A percentile compares a stretch with the other conserved stretches of the same genome.
Evolutionary conservation across 2,797 vertebrate species (phyloP).

Genomic region (Hydrophis major): DNA sequence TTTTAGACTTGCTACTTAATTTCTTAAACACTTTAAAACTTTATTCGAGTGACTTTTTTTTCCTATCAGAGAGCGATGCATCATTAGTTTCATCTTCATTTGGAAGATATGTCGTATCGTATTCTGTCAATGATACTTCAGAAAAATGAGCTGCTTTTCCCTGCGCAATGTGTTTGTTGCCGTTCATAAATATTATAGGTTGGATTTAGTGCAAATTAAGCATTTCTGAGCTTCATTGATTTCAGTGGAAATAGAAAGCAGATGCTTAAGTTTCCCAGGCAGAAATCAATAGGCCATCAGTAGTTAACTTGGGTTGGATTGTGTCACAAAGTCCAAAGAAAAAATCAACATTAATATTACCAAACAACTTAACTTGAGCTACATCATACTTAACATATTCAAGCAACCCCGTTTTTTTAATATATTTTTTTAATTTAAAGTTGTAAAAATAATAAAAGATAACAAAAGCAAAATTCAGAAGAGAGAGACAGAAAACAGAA

Average conservation of each 20-base stretch:
- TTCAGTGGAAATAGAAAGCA: background rate
- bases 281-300: background rate
- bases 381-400: background rate
- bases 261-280: background rate
- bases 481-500: background rate
- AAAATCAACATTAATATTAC: background rate
- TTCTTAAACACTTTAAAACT: conserved; percentile 30
- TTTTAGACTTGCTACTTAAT: conserved; percentile 46
- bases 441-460: background rate
- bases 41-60: conserved; percentile 19
- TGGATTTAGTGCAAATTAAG: background rate
- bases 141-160: background rate
- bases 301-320: background rate
- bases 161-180: background rate
- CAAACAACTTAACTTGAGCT: background rate
- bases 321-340: background rate
- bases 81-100: background rate
- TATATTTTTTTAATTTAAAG: background rate
- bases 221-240: background rate
- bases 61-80: background rate
- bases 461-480: background rate
- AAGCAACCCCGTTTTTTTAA: background rate
- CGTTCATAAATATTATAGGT: background rate
- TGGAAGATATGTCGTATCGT: background rate
- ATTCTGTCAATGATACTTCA: background rate